Percentiles rank a stretch among this genome's conserved stretches.
phyloP scores from a whole-genome alignment of 2,797 vertebrate species.

The Acomys russatus region DNA sequence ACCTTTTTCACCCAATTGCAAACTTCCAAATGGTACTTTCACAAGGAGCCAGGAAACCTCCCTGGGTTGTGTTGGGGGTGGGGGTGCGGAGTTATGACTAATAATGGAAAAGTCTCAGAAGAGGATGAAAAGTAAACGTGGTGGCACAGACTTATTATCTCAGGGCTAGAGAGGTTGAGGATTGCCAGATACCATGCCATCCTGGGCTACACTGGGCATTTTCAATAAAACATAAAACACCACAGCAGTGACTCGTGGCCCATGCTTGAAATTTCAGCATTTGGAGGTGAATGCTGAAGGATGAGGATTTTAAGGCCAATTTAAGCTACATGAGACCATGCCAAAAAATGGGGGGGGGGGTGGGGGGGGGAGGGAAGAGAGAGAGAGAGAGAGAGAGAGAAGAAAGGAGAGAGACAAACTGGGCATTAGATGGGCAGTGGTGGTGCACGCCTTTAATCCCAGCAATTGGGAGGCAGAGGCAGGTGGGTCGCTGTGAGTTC shows the following conservation, averaged over 20 bases:
- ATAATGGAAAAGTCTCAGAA: neutral
- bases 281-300: neutral
- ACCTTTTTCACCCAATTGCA: neutral
- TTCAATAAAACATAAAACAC: neutral
- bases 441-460: too few relatives aligned
- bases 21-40: neutral
- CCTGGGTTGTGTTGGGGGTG: neutral
- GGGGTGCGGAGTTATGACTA: neutral
- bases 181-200: neutral
- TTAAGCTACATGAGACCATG: neutral
- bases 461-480: too few relatives aligned
- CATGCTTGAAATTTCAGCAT: neutral
- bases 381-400: neutral
- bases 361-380: rapidly evolving
- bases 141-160: neutral
- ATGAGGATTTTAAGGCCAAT: neutral
- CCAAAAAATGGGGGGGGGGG: neutral
- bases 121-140: neutral
- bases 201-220: neutral
- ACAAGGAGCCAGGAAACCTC: neutral
- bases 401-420: too few relatives aligned
- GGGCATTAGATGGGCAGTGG: too few relatives aligned
- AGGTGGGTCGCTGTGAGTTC: too few relatives aligned
- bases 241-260: too few relatives aligned
- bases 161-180: neutral